Evolutionary conservation across 53 echinoderm and acorn worm species (phyloP).

Genomic region (Echinometra lucunter): DNA sequence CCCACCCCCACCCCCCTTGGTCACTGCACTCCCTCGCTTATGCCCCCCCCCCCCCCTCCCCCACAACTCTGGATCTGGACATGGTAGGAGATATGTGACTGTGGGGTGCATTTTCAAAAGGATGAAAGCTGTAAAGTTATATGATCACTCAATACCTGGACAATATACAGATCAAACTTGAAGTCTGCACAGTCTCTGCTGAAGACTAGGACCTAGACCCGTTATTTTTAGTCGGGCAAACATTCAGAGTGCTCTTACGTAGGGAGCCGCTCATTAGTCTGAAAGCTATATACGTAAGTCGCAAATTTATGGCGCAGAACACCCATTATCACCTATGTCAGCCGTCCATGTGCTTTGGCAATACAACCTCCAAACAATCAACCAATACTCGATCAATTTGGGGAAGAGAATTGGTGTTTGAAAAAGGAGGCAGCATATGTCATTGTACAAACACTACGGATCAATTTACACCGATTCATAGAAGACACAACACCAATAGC

Average conservation of each 20-base stretch:
- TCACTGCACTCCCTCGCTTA: no score
- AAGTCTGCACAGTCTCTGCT: not conserved
- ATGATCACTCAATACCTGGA: no score
- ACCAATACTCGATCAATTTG: not conserved
- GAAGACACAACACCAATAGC: not conserved
- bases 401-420: slow-evolving; percentile 26
- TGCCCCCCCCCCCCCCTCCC: no score
- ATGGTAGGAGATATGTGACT: no score
- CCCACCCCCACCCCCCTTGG: no score
- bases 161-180: not conserved
- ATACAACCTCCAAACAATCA: not conserved
- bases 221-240: slow-evolving; percentile 62
- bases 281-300: slow-evolving; percentile 60
- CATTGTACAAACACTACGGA: slow-evolving; percentile 17
- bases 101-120: not conserved
- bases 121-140: no score
- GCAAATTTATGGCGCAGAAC: slow-evolving; percentile 52
- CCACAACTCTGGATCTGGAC: no score
- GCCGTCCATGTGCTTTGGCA: not conserved
- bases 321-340: slow-evolving; percentile 48
- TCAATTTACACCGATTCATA: not conserved
- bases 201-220: not conserved
- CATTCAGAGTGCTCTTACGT: slow-evolving; percentile 45
- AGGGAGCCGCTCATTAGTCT: slow-evolving; percentile 44
- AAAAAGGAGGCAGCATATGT: not conserved